Evolutionary conservation across 64 coral and sea anemone genomes (phyloP), one percentile per base, ranked within the genome.

Genomic region (Cladopsammia gracilis): DNA sequence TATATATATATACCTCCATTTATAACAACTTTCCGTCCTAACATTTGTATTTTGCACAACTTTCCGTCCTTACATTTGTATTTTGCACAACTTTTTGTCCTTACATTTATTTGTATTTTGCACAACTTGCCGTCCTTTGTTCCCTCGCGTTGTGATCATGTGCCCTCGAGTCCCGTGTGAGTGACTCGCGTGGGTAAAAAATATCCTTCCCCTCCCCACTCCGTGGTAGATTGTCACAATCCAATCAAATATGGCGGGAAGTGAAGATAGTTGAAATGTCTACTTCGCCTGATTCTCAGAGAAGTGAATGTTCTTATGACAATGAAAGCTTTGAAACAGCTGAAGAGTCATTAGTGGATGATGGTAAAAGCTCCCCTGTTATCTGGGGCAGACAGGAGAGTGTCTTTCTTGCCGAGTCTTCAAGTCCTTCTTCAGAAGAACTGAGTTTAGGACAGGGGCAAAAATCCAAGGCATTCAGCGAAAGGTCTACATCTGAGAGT

Each of bases 391-490:
- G 46, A 23, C 80, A 19, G 6, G 80, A 84, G 48, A 84, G 80
- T 25, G 44, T 84, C n/a, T 84, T 84, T 84, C 80, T 67, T 20
- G 80, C 62, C 10, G 61, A 84, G 46, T 84, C 80, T 68, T 84
- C 80, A n/a, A 50, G 4, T 47, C 68, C 72, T 10, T 49, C 80
- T 10, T 6, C 46, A 2, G 45, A 50, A 68, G 80, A 67, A 8
- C 34, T 34, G 34, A 22, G 9, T 82, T 46, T 13, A 13, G 61
- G 18, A 64, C 12, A 64, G 4, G 12, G 13, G 14, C 13, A 5
- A 18, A 64, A 64, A 14, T 18, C 6, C 15, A 60, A 84, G 49
- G n/a, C 11, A 15, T 59, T 60, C 1, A 22, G 19, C 24, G 11
- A 80, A 80, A 22, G 3, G 72, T 75, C 25, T 80, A 6, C 61